phyloP scores from a whole-genome alignment of 2,113 vertebrate species.

The Montifringilla adamsi region DNA sequence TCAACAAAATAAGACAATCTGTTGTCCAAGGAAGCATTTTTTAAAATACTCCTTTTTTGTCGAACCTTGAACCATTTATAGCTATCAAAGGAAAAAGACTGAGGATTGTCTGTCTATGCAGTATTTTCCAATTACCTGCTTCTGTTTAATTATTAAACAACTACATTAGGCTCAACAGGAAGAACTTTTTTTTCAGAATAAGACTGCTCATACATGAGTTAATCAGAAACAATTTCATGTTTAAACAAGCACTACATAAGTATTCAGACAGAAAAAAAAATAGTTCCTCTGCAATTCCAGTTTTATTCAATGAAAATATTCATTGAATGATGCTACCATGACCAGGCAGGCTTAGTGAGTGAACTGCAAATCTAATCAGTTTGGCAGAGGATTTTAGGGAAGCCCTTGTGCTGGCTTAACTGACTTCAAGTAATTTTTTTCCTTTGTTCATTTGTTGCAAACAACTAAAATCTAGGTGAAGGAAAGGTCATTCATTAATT shows the following conservation, averaged over 20 bases:
- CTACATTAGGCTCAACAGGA: neutral
- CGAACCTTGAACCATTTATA: neutral
- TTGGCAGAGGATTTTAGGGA: constrained; percentile 74
- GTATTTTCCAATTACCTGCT: constrained; percentile 6
- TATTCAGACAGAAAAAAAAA: neutral
- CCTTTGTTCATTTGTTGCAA: constrained; percentile 65
- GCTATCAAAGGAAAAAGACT: neutral
- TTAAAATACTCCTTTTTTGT: neutral
- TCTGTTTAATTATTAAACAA: constrained; percentile 47
- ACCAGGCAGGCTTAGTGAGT: constrained; percentile 71
- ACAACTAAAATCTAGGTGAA: constrained; percentile 34
- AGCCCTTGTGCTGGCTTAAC: constrained; percentile 60
- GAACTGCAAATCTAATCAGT: constrained; percentile 80
- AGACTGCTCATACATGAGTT: neutral
- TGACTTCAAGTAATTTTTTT: constrained; percentile 57
- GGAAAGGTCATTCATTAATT: neutral
- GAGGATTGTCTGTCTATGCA: neutral
- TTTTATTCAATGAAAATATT: constrained; percentile 63
- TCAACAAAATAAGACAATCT: neutral
- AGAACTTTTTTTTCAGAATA: neutral
- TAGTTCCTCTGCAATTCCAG: neutral
- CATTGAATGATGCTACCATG: constrained; percentile 46
- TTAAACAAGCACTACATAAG: neutral
- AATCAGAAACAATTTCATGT: constrained; percentile 8
- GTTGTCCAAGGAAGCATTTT: neutral